Percentiles rank a stretch among this genome's conserved stretches.
These are phyloP conservation scores for Rotaria macrura DNA, from an alignment of 2,888 invertebrate species.

Conservation along the genomic window DNA sequence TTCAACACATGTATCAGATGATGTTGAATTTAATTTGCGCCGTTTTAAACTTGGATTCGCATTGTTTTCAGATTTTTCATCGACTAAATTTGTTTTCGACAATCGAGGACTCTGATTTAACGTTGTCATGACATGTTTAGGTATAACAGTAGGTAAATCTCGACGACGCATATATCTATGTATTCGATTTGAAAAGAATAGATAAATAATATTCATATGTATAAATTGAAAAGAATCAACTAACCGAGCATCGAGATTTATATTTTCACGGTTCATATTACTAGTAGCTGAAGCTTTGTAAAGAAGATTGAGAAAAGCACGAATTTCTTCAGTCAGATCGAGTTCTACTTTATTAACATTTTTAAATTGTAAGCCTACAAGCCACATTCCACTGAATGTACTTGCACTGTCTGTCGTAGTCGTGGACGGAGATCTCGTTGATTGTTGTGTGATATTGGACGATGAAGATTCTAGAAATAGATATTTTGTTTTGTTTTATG, in stretches of 20 bases:
- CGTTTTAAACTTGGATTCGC: background rate
- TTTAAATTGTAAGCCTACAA: background rate
- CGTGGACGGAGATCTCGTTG: no score
- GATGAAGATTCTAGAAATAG: no score
- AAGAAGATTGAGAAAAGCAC: background rate
- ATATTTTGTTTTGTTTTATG: no score
- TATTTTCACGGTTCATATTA: background rate
- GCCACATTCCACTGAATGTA: background rate
- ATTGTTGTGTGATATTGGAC: no score
- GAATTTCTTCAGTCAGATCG: background rate
- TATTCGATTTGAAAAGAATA: no score
- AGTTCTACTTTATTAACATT: background rate
- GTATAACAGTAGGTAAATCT: background rate
- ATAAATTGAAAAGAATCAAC: background rate
- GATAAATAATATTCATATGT: no score
- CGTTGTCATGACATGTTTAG: conserved; percentile 52
- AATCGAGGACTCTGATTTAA: conserved; percentile 57
- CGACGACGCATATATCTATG: background rate
- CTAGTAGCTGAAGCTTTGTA: background rate
- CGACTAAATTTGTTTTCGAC: background rate
- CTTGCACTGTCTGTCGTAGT: background rate
- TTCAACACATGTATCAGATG: background rate
- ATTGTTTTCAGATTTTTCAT: background rate
- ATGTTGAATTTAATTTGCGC: background rate
- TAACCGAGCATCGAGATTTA: background rate